phyloP scores from a whole-genome alignment of 2,888 invertebrate genomes.

The Idaea aversata region DNA sequence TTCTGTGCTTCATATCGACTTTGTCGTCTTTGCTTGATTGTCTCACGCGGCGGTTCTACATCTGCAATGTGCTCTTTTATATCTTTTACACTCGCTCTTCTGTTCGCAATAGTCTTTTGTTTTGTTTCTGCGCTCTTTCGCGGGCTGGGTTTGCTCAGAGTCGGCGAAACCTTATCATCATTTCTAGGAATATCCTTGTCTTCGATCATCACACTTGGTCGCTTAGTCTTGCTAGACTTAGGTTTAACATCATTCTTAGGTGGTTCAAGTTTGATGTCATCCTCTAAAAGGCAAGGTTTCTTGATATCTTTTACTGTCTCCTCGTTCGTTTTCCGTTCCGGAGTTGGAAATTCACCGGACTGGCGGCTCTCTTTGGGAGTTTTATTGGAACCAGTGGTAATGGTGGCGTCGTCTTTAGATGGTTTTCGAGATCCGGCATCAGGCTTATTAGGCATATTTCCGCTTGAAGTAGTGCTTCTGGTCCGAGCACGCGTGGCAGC shows the following conservation, averaged over 20 bases:
- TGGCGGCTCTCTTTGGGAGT: constrained; percentile 80
- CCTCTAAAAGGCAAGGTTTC: constrained; percentile 34
- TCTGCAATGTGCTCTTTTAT: constrained; percentile 20
- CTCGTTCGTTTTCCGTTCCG: constrained; percentile 83
- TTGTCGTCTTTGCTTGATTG: constrained; percentile 23
- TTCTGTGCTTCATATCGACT: constrained; percentile 25
- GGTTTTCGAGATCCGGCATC: constrained; percentile 77
- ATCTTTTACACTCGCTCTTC: constrained; percentile 38
- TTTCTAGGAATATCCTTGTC: constrained; percentile 37
- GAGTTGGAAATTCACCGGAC: constrained; percentile 81
- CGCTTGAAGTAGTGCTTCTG: constrained; percentile 84
- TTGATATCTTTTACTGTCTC: constrained; percentile 72
- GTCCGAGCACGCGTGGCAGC: constrained; percentile 82
- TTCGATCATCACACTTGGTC: constrained; percentile 53
- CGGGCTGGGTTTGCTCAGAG: constrained; percentile 46
- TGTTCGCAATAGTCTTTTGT: constrained; percentile 40
- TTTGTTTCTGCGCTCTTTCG: constrained; percentile 50
- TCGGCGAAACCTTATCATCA: constrained; percentile 33
- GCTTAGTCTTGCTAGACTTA: constrained; percentile 34
- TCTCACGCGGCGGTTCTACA: constrained; percentile 35
- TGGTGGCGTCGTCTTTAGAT: constrained; percentile 62
- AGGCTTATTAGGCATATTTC: constrained; percentile 83
- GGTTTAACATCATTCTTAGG: constrained; percentile 47
- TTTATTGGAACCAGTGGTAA: constrained; percentile 65
- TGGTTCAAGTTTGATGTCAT: constrained; percentile 49